phyloP scores from a whole-genome alignment of 2,113 vertebrate genomes.

The Psilopogon haemacephalus region DNA sequence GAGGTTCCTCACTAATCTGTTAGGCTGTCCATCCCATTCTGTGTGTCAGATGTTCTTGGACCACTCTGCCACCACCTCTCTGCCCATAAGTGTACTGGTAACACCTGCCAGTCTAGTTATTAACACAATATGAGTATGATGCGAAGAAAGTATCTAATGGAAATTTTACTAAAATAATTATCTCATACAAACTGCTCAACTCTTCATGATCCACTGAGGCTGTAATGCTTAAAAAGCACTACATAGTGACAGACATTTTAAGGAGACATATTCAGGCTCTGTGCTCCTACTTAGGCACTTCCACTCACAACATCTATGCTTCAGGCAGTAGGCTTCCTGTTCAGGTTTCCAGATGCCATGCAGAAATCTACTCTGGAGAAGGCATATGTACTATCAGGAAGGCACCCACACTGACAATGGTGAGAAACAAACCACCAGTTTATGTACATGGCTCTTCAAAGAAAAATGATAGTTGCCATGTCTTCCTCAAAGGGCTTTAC shows the following conservation, averaged over 20 bases:
- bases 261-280: background rate
- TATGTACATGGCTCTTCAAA: background rate
- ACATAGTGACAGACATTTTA: background rate
- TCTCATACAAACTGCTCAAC: background rate
- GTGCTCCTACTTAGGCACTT: background rate
- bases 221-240: background rate
- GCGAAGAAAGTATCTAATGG: background rate
- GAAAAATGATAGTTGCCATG: rapidly evolving
- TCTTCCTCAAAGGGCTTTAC: background rate
- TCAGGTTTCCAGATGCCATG: background rate
- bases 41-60: background rate
- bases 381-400: background rate
- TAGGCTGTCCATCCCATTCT: background rate
- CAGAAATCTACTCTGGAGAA: background rate
- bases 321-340: background rate
- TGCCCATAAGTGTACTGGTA: background rate
- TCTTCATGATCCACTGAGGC: background rate
- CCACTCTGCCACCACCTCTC: background rate
- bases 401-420: background rate
- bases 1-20: background rate
- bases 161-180: background rate
- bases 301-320: background rate
- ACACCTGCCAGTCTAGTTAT: background rate
- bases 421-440: background rate
- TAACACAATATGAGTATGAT: background rate